Conservation (phyloP, 2,888 invertebrate species). For the Spatulosminthurus flaviceps region DNA sequence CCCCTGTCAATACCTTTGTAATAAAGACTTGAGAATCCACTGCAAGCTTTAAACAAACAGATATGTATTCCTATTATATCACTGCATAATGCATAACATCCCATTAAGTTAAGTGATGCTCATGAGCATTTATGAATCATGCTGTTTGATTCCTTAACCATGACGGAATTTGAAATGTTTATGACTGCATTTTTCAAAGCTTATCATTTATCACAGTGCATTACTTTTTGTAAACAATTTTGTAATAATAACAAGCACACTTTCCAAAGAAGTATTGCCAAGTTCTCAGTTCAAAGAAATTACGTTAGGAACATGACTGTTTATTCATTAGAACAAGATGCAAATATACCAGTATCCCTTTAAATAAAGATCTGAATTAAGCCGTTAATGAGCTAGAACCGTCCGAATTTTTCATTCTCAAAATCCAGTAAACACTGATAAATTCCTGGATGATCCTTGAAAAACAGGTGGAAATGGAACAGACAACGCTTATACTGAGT, state of each 20-base stretch:
- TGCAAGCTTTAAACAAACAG: background rate
- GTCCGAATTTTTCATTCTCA: background rate
- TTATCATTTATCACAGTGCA: too few relatives aligned
- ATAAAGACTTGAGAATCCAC: background rate
- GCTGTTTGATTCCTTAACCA: too few relatives aligned
- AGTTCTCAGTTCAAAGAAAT: background rate
- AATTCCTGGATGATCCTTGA: background rate
- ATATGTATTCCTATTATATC: background rate
- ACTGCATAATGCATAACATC: too few relatives aligned
- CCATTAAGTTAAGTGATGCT: too few relatives aligned
- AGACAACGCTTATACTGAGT: constrained; percentile 41
- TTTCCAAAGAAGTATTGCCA: too few relatives aligned
- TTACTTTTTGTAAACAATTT: too few relatives aligned
- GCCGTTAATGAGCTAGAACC: background rate
- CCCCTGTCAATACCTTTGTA: background rate
- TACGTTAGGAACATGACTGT: background rate
- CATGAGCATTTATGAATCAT: background rate
- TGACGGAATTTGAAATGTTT: too few relatives aligned
- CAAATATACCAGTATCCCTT: background rate
- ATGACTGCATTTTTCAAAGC: too few relatives aligned
- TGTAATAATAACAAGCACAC: too few relatives aligned
- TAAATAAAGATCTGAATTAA: background rate
- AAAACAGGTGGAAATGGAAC: background rate
- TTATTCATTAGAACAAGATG: background rate
- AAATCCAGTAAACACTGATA: background rate